Conservation (phyloP, 2,888 invertebrate genomes). For the Platerodrilus igneus region DNA sequence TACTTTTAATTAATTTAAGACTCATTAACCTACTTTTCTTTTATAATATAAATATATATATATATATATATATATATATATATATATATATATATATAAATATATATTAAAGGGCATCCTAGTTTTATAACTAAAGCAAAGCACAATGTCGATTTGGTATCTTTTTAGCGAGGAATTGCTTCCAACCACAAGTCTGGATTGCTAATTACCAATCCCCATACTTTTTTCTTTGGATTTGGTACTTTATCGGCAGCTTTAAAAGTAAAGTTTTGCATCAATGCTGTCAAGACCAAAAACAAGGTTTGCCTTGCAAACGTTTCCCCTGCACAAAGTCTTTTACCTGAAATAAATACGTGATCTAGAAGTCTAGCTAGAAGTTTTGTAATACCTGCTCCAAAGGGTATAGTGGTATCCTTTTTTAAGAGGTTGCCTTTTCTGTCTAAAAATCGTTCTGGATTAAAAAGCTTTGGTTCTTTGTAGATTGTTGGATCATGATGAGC, state of each 20-base stretch:
- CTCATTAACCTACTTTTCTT: too few relatives aligned
- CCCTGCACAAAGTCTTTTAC: slow-evolving; percentile 64
- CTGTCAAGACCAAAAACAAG: slow-evolving; percentile 58
- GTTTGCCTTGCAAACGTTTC: slow-evolving; percentile 66
- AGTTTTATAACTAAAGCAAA: too few relatives aligned
- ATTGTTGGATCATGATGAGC: slow-evolving; percentile 53
- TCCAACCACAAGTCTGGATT: not conserved
- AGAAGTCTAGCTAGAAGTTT: too few relatives aligned
- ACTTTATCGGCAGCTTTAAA: slow-evolving; percentile 20
- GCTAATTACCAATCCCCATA: slow-evolving; percentile 6
- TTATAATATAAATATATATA: too few relatives aligned
- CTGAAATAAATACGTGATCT: slow-evolving; percentile 40
- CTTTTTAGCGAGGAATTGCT: not conserved
- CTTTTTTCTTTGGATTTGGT: slow-evolving; percentile 5
- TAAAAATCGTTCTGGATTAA: slow-evolving; percentile 64
- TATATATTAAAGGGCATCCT: too few relatives aligned
- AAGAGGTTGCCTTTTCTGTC: slow-evolving; percentile 53
- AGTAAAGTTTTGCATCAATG: slow-evolving; percentile 60
- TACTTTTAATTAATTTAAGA: too few relatives aligned
- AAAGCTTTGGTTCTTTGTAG: slow-evolving; percentile 63
- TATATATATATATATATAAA: too few relatives aligned
- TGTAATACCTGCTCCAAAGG: slow-evolving; percentile 66
- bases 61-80: too few relatives aligned
- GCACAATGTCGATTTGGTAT: too few relatives aligned
- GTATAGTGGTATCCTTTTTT: slow-evolving; percentile 56